Percentiles rank a stretch among this genome's conserved stretches.
These are phyloP conservation scores for Neolamprologus kungweensis DNA, from an alignment of 2,113 vertebrate species.

Conservation along the genomic window DNA sequence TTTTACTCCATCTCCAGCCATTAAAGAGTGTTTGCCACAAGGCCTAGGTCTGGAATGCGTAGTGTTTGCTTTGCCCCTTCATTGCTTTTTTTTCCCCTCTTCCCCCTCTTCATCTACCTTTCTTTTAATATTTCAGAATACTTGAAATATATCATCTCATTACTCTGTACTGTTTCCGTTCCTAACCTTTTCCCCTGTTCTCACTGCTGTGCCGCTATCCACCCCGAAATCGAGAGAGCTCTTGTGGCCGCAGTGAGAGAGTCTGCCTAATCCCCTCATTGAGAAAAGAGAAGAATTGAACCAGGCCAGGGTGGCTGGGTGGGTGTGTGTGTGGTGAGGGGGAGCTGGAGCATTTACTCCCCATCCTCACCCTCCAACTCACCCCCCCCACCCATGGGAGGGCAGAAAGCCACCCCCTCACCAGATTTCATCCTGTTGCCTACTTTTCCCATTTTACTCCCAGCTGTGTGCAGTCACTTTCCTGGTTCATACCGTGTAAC, in stretches of 20 bases:
- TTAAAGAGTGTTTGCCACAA: slow-evolving; percentile 13
- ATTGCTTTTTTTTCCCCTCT: background rate
- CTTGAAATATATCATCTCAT: background rate
- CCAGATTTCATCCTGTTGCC: slow-evolving; percentile 27
- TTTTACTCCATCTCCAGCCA: slow-evolving; percentile 39
- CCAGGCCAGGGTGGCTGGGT: slow-evolving; percentile 41
- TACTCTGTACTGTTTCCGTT: slow-evolving; percentile 11
- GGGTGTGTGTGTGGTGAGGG: slow-evolving; percentile 19
- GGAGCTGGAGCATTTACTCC: slow-evolving; percentile 47
- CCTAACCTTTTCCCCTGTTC: slow-evolving; percentile 33
- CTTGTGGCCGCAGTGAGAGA: slow-evolving; percentile 57
- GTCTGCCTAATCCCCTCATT: slow-evolving; percentile 76
- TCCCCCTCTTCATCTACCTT: background rate
- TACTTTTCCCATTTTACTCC: slow-evolving; percentile 45
- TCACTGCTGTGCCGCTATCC: slow-evolving; percentile 44
- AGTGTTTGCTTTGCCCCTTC: background rate
- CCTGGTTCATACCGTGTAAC: background rate
- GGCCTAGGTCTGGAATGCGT: slow-evolving; percentile 1
- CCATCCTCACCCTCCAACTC: slow-evolving; percentile 38
- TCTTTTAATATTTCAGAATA: slow-evolving; percentile 3
- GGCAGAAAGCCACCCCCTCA: slow-evolving; percentile 65
- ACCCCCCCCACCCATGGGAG: slow-evolving; percentile 32
- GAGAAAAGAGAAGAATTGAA: slow-evolving; percentile 70
- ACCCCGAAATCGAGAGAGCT: slow-evolving; percentile 52
- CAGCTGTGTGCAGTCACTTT: slow-evolving; percentile 38